Conservation (phyloP, 2,113 vertebrate genomes). For the Hylia prasina region DNA sequence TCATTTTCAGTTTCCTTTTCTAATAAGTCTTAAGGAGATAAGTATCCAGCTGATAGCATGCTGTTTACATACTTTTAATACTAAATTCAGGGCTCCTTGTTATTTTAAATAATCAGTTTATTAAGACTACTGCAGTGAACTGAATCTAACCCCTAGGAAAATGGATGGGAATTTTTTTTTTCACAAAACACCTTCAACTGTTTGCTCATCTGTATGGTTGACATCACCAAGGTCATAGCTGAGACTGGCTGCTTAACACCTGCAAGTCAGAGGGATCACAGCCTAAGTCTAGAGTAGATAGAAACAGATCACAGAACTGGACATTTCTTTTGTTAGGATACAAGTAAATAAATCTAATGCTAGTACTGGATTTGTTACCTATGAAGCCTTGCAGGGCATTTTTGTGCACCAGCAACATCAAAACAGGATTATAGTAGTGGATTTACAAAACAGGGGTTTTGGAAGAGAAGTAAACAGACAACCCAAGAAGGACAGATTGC, state of each 20-base stretch:
- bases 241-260: not conserved
- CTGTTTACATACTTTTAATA: not conserved
- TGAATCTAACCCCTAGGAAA: not conserved
- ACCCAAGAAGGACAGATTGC: not conserved
- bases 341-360: not conserved
- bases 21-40: not conserved
- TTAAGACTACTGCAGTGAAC: not conserved
- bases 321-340: not conserved
- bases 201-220: not conserved
- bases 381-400: not conserved
- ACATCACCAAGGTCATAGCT: not conserved
- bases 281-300: not conserved
- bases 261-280: not conserved
- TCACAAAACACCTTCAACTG: not conserved
- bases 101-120: not conserved
- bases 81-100: not conserved
- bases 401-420: not conserved
- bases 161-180: not conserved
- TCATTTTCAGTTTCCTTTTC: not conserved
- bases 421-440: not conserved
- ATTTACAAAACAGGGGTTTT: not conserved
- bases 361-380: not conserved
- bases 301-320: not conserved
- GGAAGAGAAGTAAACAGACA: not conserved
- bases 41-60: not conserved